These are phyloP conservation scores for Temnothorax curvispinosus DNA, from an alignment of 1,140 invertebrate genomes.

Conservation along the genomic window DNA sequence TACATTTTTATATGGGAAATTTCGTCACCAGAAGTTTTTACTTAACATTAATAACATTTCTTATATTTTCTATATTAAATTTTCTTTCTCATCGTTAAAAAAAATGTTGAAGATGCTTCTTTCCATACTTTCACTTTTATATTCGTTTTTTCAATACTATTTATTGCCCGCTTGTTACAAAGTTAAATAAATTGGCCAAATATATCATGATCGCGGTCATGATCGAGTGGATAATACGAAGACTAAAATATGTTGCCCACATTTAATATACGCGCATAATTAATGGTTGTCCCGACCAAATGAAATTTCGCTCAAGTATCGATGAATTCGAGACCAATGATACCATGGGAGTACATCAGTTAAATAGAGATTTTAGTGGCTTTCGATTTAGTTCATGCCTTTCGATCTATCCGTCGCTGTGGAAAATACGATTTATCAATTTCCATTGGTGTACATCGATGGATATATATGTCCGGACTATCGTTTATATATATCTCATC, in stretches of 20 bases:
- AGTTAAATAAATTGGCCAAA: constrained; percentile 10
- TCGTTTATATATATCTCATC: not conserved
- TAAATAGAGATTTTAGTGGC: constrained; percentile 46
- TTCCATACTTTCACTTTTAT: not conserved
- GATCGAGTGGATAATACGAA: constrained; percentile 40
- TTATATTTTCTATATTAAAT: not conserved
- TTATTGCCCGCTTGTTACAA: not conserved
- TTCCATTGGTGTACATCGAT: not conserved
- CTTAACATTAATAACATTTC: not conserved
- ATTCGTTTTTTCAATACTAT: not conserved
- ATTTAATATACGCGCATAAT: constrained; percentile 47
- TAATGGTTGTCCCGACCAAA: constrained; percentile 31
- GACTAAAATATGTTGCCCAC: constrained; percentile 16
- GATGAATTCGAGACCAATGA: constrained; percentile 28
- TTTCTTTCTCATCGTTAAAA: not conserved
- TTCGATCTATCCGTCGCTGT: not conserved
- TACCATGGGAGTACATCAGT: not conserved
- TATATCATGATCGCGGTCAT: not conserved
- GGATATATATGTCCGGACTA: not conserved
- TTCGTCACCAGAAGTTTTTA: not conserved
- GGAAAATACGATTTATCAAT: constrained; percentile 35
- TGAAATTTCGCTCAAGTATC: constrained; percentile 40
- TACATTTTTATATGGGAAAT: not conserved
- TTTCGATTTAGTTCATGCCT: constrained; percentile 26
- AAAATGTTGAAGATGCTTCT: not conserved